phyloP scores from a whole-genome alignment of 2,888 invertebrate genomes.

The Diplolepis rosae region DNA sequence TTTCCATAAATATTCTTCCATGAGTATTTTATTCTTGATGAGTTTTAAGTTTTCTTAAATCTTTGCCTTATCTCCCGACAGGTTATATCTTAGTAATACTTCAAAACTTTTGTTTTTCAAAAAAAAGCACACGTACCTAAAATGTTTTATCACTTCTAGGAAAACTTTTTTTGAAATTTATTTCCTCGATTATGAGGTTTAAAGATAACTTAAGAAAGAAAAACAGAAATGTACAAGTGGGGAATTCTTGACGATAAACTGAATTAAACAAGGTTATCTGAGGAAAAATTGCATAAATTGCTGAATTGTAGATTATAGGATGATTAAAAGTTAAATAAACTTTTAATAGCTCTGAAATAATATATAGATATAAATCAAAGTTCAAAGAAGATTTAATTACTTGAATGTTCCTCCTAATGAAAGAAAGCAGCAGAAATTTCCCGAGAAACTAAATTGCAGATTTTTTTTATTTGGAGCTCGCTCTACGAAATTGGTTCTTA shows the following conservation, averaged over 20 bases:
- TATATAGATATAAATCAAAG: background rate
- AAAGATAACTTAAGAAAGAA: background rate
- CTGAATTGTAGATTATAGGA: background rate
- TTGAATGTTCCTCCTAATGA: background rate
- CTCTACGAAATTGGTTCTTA: slow-evolving; percentile 26
- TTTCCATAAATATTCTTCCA: too few species aligned
- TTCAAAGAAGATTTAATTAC: slow-evolving; percentile 2
- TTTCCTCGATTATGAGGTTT: background rate
- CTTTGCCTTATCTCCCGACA: too few species aligned
- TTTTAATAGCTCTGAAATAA: background rate
- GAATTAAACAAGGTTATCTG: too few species aligned
- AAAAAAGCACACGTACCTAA: background rate
- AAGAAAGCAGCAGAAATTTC: slow-evolving; percentile 2
- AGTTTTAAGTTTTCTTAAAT: too few species aligned
- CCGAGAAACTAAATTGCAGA: slow-evolving; percentile 9
- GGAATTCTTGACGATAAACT: too few species aligned
- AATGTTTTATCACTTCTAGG: background rate
- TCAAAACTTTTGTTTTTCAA: background rate
- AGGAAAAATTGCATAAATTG: background rate
- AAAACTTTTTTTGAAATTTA: background rate
- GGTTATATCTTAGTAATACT: background rate
- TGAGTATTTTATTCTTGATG: too few species aligned
- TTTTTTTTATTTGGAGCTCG: slow-evolving; percentile 19
- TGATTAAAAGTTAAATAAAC: background rate
- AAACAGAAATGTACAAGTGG: too few species aligned